A percentile compares a stretch with the other conserved stretches of the same genome.
Evolutionary conservation across 1,140 invertebrate genomes (phyloP).

Genomic region (Trichonephila clavata): DNA sequence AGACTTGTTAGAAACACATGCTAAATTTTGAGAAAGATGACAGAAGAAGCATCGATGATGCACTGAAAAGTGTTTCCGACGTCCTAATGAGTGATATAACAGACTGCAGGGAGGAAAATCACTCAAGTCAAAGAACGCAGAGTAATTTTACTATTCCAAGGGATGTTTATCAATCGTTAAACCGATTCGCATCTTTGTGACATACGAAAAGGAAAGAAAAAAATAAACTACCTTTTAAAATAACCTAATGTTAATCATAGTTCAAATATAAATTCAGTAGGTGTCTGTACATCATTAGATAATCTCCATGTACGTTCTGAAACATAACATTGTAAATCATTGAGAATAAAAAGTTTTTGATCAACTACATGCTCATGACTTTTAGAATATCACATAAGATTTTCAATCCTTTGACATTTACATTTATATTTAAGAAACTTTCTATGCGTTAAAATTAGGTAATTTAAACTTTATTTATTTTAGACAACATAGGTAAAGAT

Average conservation of each 20-base stretch:
- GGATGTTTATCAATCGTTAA: neutral
- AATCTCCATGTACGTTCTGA: too few relatives aligned
- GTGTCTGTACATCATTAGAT: too few relatives aligned
- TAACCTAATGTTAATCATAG: neutral
- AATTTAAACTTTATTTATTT: too few relatives aligned
- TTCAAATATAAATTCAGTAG: neutral
- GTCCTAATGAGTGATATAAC: conserved; percentile 17
- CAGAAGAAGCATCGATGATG: conserved; percentile 5
- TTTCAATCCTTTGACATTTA: too few relatives aligned
- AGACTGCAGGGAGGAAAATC: neutral
- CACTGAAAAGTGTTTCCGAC: neutral
- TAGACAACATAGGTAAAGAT: too few relatives aligned
- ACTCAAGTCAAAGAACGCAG: neutral
- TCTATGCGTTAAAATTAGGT: too few relatives aligned
- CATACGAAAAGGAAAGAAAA: neutral
- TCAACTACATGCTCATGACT: too few relatives aligned
- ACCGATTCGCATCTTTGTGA: neutral
- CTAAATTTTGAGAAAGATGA: neutral
- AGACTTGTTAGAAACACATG: neutral
- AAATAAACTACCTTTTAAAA: neutral
- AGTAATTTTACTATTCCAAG: neutral
- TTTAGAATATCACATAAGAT: too few relatives aligned
- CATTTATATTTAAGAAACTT: too few relatives aligned
- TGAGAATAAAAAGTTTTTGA: too few relatives aligned
- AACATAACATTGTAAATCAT: too few relatives aligned